Base-by-base conservation (phyloP, 2,888 invertebrate species). In the Acrocyrtus sp. region DNA sequence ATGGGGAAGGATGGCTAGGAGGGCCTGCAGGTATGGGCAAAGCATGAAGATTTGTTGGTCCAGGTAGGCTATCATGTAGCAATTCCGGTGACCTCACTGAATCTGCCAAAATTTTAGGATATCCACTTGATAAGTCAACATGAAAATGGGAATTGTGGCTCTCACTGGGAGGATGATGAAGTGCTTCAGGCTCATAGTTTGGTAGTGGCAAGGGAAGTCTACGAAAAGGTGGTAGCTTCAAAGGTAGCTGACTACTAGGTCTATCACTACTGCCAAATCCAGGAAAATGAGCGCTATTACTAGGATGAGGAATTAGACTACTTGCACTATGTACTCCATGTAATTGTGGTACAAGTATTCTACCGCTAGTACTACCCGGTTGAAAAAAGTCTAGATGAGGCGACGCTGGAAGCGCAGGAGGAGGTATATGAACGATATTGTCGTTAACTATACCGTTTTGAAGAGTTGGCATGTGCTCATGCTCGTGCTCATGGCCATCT, bases 61-160 rank as follows among this genome's bases (percentile, higher is more conserved):
- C 6, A 1, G 29, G 53, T 27, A 47, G 27, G 26, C 21, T 17
- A n/a, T 54, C 53, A 1, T 29, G 53, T 3, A 34, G 5, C 45
- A 3, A 45, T 6, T 2, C 1, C 15, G 63, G 63, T n/a, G 65
- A 57, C 15, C 26, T 41, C 12, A 17, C 29, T 17, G 63, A 21
- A 50, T 39, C 56, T 22, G 41, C 57, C 50, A 27, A 8, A 70
- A 63, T 47, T 24, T 29, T 51, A 61, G 62, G 69, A 62, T 56
- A 56, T 22, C 53, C 53, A 54, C 24, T 51, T 6, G 60, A n/a
- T 17, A 34, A 34, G 60, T 60, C 27, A n/a, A n/a, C n/a, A 24
- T 43, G 22, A 53, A 8, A 22, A 39, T 29, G 12, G 12, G 12
- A 8, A 34, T 34, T 34, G n/a, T n/a, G n/a, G 10, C 48, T 56